These are phyloP conservation scores for Tigriopus japonicus DNA, from an alignment of 1,140 invertebrate species.

Conservation along the genomic window DNA sequence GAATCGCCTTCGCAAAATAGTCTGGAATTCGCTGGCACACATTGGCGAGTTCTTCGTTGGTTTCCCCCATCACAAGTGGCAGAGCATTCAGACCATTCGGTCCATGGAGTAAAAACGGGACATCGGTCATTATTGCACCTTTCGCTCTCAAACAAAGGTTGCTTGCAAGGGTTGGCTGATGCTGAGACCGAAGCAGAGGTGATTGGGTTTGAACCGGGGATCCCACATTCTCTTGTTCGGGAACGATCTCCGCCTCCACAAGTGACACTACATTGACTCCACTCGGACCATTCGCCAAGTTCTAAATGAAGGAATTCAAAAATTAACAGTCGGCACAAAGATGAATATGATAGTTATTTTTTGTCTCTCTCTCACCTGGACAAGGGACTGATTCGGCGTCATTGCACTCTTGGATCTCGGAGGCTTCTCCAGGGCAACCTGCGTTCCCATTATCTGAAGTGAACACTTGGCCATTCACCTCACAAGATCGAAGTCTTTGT, in stretches of 20 bases:
- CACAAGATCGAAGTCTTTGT: constrained; percentile 29
- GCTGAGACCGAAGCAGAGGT: constrained; percentile 32
- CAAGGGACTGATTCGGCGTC: neutral
- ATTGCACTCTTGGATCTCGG: neutral
- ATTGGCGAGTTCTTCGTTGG: neutral
- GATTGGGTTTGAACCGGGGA: constrained; percentile 23
- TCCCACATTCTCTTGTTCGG: constrained; percentile 24
- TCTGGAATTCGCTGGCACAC: neutral
- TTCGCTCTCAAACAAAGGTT: neutral
- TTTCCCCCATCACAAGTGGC: neutral
- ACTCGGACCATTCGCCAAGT: constrained; percentile 19
- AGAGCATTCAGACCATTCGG: constrained; percentile 6
- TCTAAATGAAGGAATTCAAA: neutral
- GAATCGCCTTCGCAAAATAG: neutral
- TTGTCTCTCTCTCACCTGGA: neutral
- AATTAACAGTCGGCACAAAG: no score
- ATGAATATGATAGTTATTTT: no score
- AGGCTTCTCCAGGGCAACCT: neutral
- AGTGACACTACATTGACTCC: constrained; percentile 41
- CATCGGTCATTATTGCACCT: neutral
- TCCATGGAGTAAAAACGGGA: constrained; percentile 3
- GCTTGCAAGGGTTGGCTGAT: constrained; percentile 16
- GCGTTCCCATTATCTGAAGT: no score
- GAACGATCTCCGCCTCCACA: constrained; percentile 40
- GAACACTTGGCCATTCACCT: no score